phyloP scores from a whole-genome alignment of 1,140 invertebrate genomes.

The Periplaneta americana region DNA sequence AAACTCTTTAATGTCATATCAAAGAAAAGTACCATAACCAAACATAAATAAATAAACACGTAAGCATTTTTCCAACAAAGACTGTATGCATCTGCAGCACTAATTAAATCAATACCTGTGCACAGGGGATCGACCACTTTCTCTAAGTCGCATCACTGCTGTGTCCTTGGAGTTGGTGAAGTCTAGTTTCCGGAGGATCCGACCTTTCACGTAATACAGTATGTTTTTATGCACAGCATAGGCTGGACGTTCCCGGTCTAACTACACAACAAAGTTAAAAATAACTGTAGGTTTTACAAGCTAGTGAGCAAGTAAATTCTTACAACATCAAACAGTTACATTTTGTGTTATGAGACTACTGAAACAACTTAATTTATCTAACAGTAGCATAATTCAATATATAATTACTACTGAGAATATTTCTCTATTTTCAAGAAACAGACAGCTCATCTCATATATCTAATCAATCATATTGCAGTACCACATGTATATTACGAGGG shows the following conservation, averaged over 20 bases:
- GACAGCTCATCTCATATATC: no score
- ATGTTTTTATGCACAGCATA: slow-evolving; percentile 91
- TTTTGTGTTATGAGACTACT: no score
- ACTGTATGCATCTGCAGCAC: slow-evolving; percentile 49
- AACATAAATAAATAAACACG: slow-evolving; percentile 7
- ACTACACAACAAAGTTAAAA: slow-evolving; percentile 21
- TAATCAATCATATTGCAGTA: no score
- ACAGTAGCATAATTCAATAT: neutral
- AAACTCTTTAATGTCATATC: no score
- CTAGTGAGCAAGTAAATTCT: no score
- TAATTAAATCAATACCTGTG: no score
- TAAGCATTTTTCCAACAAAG: neutral
- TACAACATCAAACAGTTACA: no score
- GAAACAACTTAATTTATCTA: slow-evolving; percentile 2
- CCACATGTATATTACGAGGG: no score
- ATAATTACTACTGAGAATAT: no score
- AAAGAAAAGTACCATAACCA: slow-evolving; percentile 42
- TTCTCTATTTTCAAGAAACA: no score
- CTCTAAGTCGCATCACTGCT: slow-evolving; percentile 88
- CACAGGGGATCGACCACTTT: slow-evolving; percentile 63
- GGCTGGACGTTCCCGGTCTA: slow-evolving; percentile 94
- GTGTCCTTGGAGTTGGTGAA: slow-evolving; percentile 90
- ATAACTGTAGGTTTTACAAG: no score
- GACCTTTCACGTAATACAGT: slow-evolving; percentile 95
- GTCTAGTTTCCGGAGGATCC: slow-evolving; percentile 84